These are phyloP conservation scores for Botia almorhae DNA, from an alignment of 2,797 vertebrate species.

Conservation along the genomic window DNA sequence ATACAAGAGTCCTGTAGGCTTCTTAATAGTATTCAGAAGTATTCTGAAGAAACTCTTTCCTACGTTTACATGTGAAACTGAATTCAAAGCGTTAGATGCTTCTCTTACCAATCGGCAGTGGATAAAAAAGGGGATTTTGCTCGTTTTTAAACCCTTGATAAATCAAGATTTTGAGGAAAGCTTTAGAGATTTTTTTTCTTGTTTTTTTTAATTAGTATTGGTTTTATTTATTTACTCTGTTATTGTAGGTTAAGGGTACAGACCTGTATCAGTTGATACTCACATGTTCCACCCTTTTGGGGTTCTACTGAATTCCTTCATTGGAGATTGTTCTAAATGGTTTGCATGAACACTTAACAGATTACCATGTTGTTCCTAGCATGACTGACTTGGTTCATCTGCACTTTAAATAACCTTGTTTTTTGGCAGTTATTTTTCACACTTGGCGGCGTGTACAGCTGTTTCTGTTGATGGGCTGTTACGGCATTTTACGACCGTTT, in stretches of 20 bases:
- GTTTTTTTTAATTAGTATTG: slow-evolving; percentile 76
- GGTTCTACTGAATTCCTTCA: slow-evolving; percentile 53
- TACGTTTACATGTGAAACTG: slow-evolving; percentile 47
- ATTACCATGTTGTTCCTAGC: slow-evolving; percentile 41
- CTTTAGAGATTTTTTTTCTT: slow-evolving; percentile 53
- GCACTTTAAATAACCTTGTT: slow-evolving; percentile 56
- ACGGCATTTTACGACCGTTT: slow-evolving; percentile 36
- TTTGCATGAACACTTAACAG: slow-evolving; percentile 73
- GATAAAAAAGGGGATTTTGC: slow-evolving; percentile 28
- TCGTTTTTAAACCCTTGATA: slow-evolving; percentile 1
- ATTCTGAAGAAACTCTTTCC: slow-evolving; percentile 39
- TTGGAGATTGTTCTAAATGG: slow-evolving; percentile 59
- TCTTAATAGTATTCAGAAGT: slow-evolving; percentile 49
- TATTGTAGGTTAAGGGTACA: slow-evolving; percentile 64
- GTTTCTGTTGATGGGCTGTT: slow-evolving; percentile 59
- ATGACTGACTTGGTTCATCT: slow-evolving; percentile 51
- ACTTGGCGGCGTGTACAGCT: slow-evolving; percentile 56
- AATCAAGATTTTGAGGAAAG: slow-evolving; percentile 38
- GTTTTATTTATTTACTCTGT: slow-evolving; percentile 70
- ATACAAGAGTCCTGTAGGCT: slow-evolving; percentile 38
- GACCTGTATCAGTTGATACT: slow-evolving; percentile 59
- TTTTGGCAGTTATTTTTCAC: slow-evolving; percentile 59
- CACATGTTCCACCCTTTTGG: slow-evolving; percentile 55
- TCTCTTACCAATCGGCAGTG: slow-evolving; percentile 39
- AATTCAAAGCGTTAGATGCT: slow-evolving; percentile 30